Percentiles rank a stretch among this genome's conserved stretches.
These are phyloP conservation scores for Drosophila punjabiensis DNA, from an alignment of 1,140 invertebrate genomes.

Conservation along the genomic window DNA sequence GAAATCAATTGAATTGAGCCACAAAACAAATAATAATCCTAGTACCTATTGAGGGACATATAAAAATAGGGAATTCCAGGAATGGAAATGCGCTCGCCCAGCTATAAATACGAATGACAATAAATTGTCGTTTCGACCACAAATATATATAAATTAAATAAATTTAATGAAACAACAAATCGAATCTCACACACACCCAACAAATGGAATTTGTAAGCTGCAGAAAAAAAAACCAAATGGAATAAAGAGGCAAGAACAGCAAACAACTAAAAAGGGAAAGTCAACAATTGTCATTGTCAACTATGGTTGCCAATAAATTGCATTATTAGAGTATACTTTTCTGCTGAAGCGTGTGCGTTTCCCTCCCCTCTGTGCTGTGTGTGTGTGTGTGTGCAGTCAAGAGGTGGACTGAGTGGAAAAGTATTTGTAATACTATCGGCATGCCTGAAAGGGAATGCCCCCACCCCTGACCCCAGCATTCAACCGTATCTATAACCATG, in stretches of 20 bases:
- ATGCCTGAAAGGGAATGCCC: slow-evolving; percentile 34
- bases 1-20: slow-evolving; percentile 42
- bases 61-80: slow-evolving; percentile 31
- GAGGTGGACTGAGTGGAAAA: slow-evolving; percentile 37
- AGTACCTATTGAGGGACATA: slow-evolving; percentile 19
- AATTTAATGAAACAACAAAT: slow-evolving; percentile 66
- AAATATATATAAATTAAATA: slow-evolving; percentile 75
- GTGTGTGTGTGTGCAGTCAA: neutral
- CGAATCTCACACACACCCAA: neutral
- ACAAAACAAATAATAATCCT: slow-evolving; percentile 53
- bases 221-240: slow-evolving; percentile 31
- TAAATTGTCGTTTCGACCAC: slow-evolving; percentile 69
- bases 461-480: slow-evolving; percentile 10
- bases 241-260: slow-evolving; percentile 30
- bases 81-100: slow-evolving; percentile 32
- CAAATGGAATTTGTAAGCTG: slow-evolving; percentile 35
- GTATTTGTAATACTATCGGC: slow-evolving; percentile 73
- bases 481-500: slow-evolving; percentile 19
- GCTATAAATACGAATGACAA: slow-evolving; percentile 73
- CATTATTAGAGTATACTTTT: slow-evolving; percentile 73
- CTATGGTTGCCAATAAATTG: slow-evolving; percentile 75
- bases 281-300: slow-evolving; percentile 82
- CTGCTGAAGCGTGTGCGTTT: slow-evolving; percentile 13
- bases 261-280: slow-evolving; percentile 56
- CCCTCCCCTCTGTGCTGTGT: neutral